These are phyloP conservation scores for Oxyura jamaicensis DNA, from an alignment of 2,113 vertebrate species.

Conservation along the genomic window DNA sequence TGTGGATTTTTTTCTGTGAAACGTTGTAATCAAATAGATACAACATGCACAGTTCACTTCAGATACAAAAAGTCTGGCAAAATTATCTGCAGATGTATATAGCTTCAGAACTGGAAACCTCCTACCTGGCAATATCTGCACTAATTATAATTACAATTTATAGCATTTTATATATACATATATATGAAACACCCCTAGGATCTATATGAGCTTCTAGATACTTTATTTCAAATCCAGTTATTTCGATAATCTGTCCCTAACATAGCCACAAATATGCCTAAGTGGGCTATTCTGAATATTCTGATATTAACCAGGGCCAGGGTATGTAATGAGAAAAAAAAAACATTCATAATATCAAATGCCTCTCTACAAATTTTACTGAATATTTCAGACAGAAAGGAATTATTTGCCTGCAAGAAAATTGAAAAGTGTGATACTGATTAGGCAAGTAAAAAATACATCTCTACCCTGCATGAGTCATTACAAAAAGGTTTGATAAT, in stretches of 20 bases:
- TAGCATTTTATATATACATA: not conserved
- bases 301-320: not conserved
- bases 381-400: slow-evolving; percentile 16
- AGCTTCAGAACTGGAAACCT: not conserved
- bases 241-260: not conserved
- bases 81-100: not conserved
- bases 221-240: not conserved
- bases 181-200: not conserved
- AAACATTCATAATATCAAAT: not conserved
- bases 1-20: not conserved
- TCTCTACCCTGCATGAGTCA: slow-evolving; percentile 37
- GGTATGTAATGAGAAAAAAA: not conserved
- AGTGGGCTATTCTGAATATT: not conserved
- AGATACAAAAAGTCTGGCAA: not conserved
- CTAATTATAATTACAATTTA: not conserved
- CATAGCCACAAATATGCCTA: not conserved
- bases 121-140: not conserved
- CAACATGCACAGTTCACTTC: not conserved
- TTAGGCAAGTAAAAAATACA: slow-evolving; percentile 64
- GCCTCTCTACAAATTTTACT: not conserved
- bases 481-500: slow-evolving; percentile 54
- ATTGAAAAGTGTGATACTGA: slow-evolving; percentile 54
- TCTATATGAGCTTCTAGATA: not conserved
- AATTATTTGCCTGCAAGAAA: slow-evolving; percentile 42
- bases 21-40: not conserved